These are phyloP conservation scores for Agelas oroides DNA, from an alignment of 37 sponge, comb jelly and placozoan genomes.

Conservation along the genomic window DNA sequence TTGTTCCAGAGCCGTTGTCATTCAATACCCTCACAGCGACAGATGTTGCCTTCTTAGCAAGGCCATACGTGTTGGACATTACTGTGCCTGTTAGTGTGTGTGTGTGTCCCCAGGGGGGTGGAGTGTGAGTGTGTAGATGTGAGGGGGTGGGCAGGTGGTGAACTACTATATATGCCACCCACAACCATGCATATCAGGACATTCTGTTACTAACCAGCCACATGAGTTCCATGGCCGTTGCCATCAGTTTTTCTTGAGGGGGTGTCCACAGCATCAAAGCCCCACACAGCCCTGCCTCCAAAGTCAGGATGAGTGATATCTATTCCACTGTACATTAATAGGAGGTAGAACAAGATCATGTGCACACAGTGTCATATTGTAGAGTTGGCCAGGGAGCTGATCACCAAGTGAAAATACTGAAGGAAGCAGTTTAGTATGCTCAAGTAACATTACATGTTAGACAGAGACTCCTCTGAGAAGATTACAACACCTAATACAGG, in stretches of 20 bases:
- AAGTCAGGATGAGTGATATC: constrained; percentile 57
- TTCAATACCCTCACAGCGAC: constrained; percentile 78
- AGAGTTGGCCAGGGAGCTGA: too few relatives aligned
- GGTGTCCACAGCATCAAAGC: constrained; percentile 48
- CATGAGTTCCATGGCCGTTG: constrained; percentile 84
- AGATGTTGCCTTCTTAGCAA: constrained; percentile 72
- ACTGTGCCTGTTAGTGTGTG: constrained; percentile 53
- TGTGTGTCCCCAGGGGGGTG: too few relatives aligned
- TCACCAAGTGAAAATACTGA: too few relatives aligned
- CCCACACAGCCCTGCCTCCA: constrained; percentile 59
- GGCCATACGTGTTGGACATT: constrained; percentile 65
- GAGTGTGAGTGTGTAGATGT: too few relatives aligned
- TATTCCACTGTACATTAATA: constrained; percentile 71
- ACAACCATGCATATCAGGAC: too few relatives aligned
- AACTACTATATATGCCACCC: too few relatives aligned
- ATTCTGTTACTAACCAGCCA: constrained; percentile 45
- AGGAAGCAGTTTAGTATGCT: too few relatives aligned
- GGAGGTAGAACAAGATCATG: too few relatives aligned
- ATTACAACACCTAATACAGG: too few relatives aligned
- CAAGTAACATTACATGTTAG: neutral
- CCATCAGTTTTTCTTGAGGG: constrained; percentile 58
- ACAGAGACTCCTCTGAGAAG: too few relatives aligned
- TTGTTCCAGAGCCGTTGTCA: constrained; percentile 56
- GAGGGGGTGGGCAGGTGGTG: too few relatives aligned
- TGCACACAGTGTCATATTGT: too few relatives aligned